Base-by-base conservation (phyloP, 2,888 invertebrate genomes). In the Agrochola lota region DNA sequence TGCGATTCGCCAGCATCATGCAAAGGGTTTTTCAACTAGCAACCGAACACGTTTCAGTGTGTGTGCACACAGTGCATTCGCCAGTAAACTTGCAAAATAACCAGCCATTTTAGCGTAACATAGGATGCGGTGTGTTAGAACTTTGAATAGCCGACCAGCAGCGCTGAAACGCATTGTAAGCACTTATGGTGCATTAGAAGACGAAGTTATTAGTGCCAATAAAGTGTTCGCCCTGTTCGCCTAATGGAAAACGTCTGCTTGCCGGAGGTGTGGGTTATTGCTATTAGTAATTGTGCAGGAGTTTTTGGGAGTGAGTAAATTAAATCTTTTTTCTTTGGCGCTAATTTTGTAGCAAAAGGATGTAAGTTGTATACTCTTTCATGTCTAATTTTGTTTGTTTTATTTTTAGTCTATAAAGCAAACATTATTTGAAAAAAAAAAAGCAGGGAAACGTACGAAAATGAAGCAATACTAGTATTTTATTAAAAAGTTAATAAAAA, bases 191-290 rank as follows among this genome's bases (percentile, higher is more conserved):
- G 89, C 90, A 91, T 91, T 90, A 90, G 87, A 89, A 89, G 89
- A 87, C 88, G 85, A 90, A 90, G 89, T 89, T 89, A 89, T 88
- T 88, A 89, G 81, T 80, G 87, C 78, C 83, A 79, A 80, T 78
- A 80, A 84, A 83, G 85, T 83, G 86, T 83, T 76, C 83, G 88
- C 91, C 90, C 92, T 81, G 87, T 82, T 78, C 83, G 89, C 91
- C 91, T 93, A 91, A 92, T 92, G 91, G 91, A 91, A 92, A 91
- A 89, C 85, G 88, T 89, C 87, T 88, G 83, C 83, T 84, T 84
- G 82, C 85, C 73, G 80, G 84, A 81, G 82, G 85, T 81, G 84
- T 83, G 85, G 82, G 86, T 88, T 86, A 88, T 91, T 92, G 93
- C 93, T 89, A 85, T 87, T 85, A 87, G 80, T 72, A 87, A 88